A percentile compares a stretch with the other conserved stretches of the same genome.
phyloP scores from a whole-genome alignment of 2,888 invertebrate genomes.

The Eupelmus urozonus region DNA sequence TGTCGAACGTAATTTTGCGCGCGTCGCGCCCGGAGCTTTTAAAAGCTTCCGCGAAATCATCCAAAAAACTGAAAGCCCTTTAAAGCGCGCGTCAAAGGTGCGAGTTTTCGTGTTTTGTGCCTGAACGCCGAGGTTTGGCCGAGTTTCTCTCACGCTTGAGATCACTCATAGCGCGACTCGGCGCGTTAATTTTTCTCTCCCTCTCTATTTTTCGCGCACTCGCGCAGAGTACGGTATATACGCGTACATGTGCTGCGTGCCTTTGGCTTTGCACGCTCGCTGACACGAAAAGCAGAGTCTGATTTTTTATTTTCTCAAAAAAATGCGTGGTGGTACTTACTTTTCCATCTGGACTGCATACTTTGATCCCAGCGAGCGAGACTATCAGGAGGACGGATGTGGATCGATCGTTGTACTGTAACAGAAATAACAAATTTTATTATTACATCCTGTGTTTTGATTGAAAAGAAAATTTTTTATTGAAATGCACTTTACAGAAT shows the following conservation, averaged over 20 bases:
- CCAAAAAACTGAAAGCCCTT: constrained; percentile 51
- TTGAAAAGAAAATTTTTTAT: neutral
- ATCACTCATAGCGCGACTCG: neutral
- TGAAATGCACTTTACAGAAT: neutral
- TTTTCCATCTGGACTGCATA: constrained; percentile 90
- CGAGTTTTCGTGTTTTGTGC: neutral
- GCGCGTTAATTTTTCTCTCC: constrained; percentile 34
- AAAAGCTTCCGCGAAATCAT: constrained; percentile 41
- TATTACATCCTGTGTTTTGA: neutral
- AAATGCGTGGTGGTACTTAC: constrained; percentile 78
- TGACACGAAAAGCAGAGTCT: neutral
- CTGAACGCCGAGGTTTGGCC: constrained; percentile 15
- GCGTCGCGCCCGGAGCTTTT: constrained; percentile 21
- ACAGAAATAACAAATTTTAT: constrained; percentile 68
- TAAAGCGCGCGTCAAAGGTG: constrained; percentile 9
- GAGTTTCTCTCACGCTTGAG: constrained; percentile 16
- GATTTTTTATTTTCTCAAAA: too few species aligned
- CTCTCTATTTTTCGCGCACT: constrained; percentile 5
- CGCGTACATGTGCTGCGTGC: neutral
- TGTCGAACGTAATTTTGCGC: constrained; percentile 33
- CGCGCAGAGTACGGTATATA: neutral
- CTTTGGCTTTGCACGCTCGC: constrained; percentile 22
- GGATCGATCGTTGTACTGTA: constrained; percentile 83
- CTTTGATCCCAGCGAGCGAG: constrained; percentile 88
- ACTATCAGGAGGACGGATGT: constrained; percentile 86